These are phyloP conservation scores for Turnix velox DNA, from an alignment of 2,113 vertebrate species.

Conservation along the genomic window DNA sequence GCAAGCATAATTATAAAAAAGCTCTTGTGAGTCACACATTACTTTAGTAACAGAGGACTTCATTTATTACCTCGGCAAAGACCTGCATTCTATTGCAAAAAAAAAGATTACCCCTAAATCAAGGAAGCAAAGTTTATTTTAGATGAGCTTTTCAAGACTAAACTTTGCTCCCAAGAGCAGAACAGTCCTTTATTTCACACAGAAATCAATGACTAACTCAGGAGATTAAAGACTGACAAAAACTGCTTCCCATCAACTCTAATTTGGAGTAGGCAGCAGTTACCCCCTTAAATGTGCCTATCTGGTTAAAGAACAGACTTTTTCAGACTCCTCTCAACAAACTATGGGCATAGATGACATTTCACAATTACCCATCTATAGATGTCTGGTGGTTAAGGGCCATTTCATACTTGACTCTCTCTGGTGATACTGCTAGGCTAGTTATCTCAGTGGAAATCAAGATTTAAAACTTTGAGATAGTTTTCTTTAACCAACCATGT, in stretches of 20 bases:
- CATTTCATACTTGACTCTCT: neutral
- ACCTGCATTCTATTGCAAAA: neutral
- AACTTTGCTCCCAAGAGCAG: conserved; percentile 5
- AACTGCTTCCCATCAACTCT: conserved; percentile 22
- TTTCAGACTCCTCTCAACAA: neutral
- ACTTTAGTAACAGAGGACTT: conserved; percentile 22
- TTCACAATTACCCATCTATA: neutral
- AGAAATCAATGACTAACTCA: conserved; percentile 46
- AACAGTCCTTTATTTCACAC: conserved; percentile 4
- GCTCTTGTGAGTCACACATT: neutral
- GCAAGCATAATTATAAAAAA: conserved; percentile 20
- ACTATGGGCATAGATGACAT: neutral
- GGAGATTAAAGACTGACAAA: conserved; percentile 18
- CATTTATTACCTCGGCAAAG: conserved; percentile 27
- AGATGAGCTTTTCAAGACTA: neutral
- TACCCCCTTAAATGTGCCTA: neutral
- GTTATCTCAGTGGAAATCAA: neutral
- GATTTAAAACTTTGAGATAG: neutral
- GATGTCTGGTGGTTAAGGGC: neutral
- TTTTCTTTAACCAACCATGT: neutral
- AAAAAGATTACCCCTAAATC: neutral
- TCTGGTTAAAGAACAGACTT: neutral
- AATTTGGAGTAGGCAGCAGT: neutral
- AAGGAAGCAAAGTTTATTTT: neutral
- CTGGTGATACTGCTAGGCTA: neutral